Evolutionary conservation across 2,797 vertebrate species (phyloP), one percentile per base, ranked within the genome.

Genomic region (Coregonus suidteri): DNA sequence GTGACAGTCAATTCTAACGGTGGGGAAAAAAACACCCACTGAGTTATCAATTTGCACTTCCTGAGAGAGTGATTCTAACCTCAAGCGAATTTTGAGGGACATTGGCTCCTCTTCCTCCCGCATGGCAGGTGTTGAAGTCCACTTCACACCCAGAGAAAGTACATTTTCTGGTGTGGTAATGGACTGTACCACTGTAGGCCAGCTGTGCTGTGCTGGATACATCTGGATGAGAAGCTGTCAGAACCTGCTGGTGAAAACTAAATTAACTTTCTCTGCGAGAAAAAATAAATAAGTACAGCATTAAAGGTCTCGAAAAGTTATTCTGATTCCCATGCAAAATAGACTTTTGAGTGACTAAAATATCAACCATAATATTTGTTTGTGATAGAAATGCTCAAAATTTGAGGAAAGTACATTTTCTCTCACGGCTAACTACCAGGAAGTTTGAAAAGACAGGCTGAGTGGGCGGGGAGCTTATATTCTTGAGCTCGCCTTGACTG

Each of bases 61-160:
- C 41, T 56, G 71, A 30, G 37, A 34, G 25, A 30, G 59, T 30
- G 13, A 68, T 25, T 53, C 25, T 14, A 18, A 31, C 15, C 30
- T 30, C 51, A 30, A 15, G 51, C 25, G 20, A 18, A 30, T 9
- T 53, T 68, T 6, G 3, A 6, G 6, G 66, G 5, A 16, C 34
- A 18, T 18, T 35, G 66, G 51, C 52, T 54, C 25, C 51, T 34
- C 15, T 54, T 54, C 25, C 1, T 31, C 51, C 13, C 47, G 9
- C 47, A 16, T 47, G 52, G 30, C 1, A 70, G 11, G 18, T 31
- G 41, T 47, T 47, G 41, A 47, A 47, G 41, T 47, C n/a, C 15
- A 72, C 70, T 53, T 72, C 70, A 72, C 51, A 72, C 70, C 31
- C 66, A 6, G 14, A 35, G 15, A 35, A 52, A 47, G 37, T 13